phyloP scores from a whole-genome alignment of 2,797 vertebrate genomes.

The Poecilia gillii region DNA sequence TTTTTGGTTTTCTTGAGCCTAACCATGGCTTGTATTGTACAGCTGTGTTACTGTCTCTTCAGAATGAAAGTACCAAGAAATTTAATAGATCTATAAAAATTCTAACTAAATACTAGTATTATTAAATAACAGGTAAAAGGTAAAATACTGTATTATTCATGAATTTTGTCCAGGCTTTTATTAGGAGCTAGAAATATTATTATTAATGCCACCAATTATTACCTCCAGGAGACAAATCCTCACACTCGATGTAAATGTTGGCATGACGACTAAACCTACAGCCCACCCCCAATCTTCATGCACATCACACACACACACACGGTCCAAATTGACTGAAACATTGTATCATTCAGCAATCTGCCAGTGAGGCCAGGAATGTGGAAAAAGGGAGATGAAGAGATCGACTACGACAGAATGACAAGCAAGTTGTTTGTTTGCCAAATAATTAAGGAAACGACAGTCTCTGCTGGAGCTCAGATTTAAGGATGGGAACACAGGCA shows the following conservation, averaged over 20 bases:
- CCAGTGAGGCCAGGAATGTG: constrained; percentile 38
- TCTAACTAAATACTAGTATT: background rate
- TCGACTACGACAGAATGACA: constrained; percentile 56
- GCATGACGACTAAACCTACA: constrained; percentile 24
- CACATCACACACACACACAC: background rate
- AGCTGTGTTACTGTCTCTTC: background rate
- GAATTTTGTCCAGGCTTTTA: background rate
- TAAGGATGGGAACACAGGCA: constrained; percentile 45
- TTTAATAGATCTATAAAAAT: background rate
- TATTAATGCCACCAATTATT: constrained; percentile 17
- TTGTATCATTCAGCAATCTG: constrained; percentile 71
- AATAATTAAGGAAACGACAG: constrained; percentile 68
- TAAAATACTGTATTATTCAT: background rate
- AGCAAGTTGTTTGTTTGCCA: constrained; percentile 70
- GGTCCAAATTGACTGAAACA: constrained; percentile 26
- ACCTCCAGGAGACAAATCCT: constrained; percentile 47
- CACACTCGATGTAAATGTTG: constrained; percentile 26
- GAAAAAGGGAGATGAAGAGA: constrained; percentile 57
- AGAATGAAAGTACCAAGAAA: background rate
- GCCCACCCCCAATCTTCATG: background rate
- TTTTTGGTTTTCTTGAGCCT: background rate
- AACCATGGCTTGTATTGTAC: background rate
- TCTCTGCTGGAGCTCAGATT: constrained; percentile 44
- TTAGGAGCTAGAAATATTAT: too few relatives aligned
- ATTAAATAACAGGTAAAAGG: too few relatives aligned